A percentile compares a stretch with the other conserved stretches of the same genome.
Conservation (phyloP, 2,888 invertebrate species). For the Nomada flava region DNA sequence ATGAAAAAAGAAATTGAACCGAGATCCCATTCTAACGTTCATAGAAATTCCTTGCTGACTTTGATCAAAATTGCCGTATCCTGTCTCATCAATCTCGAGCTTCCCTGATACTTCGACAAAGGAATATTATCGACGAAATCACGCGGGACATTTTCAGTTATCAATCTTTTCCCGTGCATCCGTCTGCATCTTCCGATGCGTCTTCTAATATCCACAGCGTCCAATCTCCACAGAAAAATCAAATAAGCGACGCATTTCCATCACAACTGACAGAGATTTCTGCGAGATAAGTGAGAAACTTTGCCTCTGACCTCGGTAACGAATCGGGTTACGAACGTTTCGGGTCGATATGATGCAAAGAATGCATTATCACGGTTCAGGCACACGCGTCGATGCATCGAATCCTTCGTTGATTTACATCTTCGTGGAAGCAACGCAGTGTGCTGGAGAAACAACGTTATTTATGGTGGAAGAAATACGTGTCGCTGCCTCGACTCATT, state of each 20-base stretch:
- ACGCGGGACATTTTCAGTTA: background rate
- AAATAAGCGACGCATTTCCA: constrained; percentile 66
- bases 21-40: no score
- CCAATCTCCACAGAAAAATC: constrained; percentile 12
- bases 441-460: background rate
- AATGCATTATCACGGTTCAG: constrained; percentile 48
- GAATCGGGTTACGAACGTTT: constrained; percentile 57
- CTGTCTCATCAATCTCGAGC: background rate
- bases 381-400: constrained; percentile 18
- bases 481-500: background rate
- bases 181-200: background rate
- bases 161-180: background rate
- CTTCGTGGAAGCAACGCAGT: background rate
- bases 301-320: constrained; percentile 60
- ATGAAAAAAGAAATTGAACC: no score
- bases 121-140: background rate
- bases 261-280: constrained; percentile 70
- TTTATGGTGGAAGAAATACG: constrained; percentile 13
- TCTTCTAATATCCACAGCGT: background rate
- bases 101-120: background rate
- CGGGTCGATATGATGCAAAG: constrained; percentile 48
- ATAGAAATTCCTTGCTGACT: no score
- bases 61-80: no score
- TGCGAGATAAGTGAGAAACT: constrained; percentile 69
- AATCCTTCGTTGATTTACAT: constrained; percentile 34